phyloP scores from a whole-genome alignment of 35 echinoderm and acorn worm species.

The Eucidaris tribuloides region DNA sequence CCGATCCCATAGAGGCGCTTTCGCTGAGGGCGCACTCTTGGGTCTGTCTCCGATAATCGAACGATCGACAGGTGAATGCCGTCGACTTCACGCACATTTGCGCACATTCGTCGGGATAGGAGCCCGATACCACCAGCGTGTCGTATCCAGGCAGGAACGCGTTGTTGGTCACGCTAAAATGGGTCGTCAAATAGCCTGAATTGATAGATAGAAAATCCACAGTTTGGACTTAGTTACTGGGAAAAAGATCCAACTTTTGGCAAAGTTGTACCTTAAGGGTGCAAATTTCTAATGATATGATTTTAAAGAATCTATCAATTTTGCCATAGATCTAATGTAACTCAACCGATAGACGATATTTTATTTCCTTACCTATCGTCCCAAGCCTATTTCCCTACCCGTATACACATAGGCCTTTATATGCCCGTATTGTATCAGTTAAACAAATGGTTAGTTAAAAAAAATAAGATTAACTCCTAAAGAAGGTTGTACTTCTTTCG shows the following conservation, averaged over 20 bases:
- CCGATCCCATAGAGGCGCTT: not conserved
- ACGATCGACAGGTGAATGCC: conserved; percentile 62
- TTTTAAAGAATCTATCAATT: not conserved
- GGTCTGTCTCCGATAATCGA: conserved; percentile 68
- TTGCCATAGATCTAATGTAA: not conserved
- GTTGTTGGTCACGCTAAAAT: conserved; percentile 57
- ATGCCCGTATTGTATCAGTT: too few relatives aligned
- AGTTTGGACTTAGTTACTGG: not conserved
- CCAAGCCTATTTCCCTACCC: not conserved
- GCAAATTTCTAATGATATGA: not conserved
- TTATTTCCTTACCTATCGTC: not conserved
- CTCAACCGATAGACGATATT: not conserved
- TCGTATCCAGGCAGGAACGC: conserved; percentile 37
- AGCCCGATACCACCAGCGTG: conserved; percentile 31
- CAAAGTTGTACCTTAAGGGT: not conserved
- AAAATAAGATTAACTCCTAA: too few relatives aligned
- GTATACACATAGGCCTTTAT: too few relatives aligned
- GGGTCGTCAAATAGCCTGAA: conserved; percentile 65
- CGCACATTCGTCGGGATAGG: conserved; percentile 88
- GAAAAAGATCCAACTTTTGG: not conserved
- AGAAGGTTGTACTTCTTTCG: too few relatives aligned
- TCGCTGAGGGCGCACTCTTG: conserved; percentile 65
- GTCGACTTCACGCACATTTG: conserved; percentile 65
- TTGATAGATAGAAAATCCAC: not conserved
- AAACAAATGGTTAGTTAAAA: too few relatives aligned